A percentile compares a stretch with the other conserved stretches of the same genome.
Evolutionary conservation across 2,797 vertebrate genomes (phyloP).

Genomic region (Muraenolepis orangiensis): DNA sequence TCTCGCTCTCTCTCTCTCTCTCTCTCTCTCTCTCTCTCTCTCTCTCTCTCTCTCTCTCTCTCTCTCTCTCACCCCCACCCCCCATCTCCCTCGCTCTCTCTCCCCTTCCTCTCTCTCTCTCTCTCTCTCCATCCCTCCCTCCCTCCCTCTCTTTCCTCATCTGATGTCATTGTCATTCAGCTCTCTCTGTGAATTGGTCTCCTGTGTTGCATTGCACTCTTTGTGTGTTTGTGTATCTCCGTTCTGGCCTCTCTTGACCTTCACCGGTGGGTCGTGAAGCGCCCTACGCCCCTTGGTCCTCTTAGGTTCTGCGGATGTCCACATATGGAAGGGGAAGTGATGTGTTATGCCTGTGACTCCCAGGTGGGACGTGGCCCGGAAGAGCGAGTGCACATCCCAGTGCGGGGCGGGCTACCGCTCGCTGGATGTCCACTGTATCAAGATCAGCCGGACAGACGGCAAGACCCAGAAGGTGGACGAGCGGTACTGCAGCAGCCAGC

Average conservation of each 20-base stretch:
- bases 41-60: too few relatives aligned
- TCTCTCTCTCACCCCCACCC: too few relatives aligned
- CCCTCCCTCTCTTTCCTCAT: too few relatives aligned
- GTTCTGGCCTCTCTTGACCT: background rate
- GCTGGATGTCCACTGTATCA: constrained; percentile 89
- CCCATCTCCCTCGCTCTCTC: too few relatives aligned
- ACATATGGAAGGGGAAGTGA: background rate
- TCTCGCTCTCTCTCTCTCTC: background rate
- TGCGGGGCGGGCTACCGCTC: constrained; percentile 88
- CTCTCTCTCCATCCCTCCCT: too few relatives aligned
- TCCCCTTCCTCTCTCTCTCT: too few relatives aligned
- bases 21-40: too few relatives aligned
- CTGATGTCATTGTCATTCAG: too few relatives aligned
- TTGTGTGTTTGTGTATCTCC: background rate
- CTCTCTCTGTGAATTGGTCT: too few relatives aligned
- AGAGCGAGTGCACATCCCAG: constrained; percentile 89
- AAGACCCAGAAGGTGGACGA: constrained; percentile 90
- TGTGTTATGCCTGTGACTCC: background rate
- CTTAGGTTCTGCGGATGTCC: too few relatives aligned
- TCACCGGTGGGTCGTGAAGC: too few relatives aligned
- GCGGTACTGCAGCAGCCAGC: constrained; percentile 80
- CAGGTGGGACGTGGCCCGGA: constrained; percentile 90
- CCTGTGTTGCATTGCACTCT: background rate
- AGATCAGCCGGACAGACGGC: constrained; percentile 80
- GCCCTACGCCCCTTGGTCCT: too few relatives aligned